phyloP scores from a whole-genome alignment of 2,113 vertebrate genomes.

The Gorsachius goisagi region DNA sequence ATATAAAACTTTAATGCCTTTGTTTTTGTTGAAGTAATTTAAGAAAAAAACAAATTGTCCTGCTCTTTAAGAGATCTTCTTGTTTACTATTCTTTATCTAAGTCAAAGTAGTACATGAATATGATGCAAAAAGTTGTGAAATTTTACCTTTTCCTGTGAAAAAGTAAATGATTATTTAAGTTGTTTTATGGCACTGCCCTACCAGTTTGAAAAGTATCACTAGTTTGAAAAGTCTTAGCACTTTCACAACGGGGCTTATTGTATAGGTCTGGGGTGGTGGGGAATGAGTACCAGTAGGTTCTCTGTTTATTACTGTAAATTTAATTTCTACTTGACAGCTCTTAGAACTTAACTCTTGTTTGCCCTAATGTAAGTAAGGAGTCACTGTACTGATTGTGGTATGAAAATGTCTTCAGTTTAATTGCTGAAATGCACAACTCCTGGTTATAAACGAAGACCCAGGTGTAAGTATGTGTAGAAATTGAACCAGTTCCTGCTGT shows the following conservation, averaged over 20 bases:
- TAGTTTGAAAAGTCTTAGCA: not conserved
- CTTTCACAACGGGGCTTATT: not conserved
- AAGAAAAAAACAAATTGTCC: not conserved
- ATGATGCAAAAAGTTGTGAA: not conserved
- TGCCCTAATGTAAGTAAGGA: not conserved
- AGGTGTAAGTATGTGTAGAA: not conserved
- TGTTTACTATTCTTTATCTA: not conserved
- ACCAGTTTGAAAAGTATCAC: not conserved
- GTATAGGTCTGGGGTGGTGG: not conserved
- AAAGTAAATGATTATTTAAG: not conserved
- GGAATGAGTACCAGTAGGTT: not conserved
- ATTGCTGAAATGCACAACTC: not conserved
- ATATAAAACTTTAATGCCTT: slow-evolving; percentile 18
- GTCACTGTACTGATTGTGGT: not conserved
- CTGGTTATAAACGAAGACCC: not conserved
- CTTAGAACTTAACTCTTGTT: not conserved
- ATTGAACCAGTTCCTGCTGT: not conserved
- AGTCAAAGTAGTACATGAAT: not conserved
- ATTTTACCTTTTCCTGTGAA: not conserved
- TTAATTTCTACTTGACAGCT: not conserved
- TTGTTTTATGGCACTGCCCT: not conserved
- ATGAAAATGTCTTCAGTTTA: not conserved
- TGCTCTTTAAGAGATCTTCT: not conserved
- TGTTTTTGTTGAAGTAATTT: slow-evolving; percentile 34
- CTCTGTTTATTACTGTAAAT: not conserved